phyloP scores from a whole-genome alignment of 2,113 vertebrate genomes.

The Microtus pennsylvanicus region DNA sequence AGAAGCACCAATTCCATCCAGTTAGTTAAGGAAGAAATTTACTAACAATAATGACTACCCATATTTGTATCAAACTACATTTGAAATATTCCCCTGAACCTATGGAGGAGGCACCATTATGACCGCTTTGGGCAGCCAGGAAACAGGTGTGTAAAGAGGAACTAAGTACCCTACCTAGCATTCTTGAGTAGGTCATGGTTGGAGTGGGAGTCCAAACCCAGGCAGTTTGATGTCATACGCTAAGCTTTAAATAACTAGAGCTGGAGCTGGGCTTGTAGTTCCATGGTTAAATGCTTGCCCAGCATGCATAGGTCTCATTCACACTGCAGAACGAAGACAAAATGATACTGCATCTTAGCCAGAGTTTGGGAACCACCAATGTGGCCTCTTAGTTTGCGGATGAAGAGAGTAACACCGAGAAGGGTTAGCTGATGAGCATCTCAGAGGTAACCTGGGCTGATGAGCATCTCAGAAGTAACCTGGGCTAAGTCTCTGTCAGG shows the following conservation, averaged over 20 bases:
- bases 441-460: background rate
- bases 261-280: background rate
- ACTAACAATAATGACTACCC: background rate
- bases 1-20: background rate
- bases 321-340: background rate
- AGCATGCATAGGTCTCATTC: background rate
- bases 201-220: background rate
- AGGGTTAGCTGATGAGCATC: background rate
- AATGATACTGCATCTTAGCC: background rate
- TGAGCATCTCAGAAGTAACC: background rate
- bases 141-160: background rate
- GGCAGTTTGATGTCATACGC: background rate
- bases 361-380: background rate
- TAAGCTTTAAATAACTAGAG: background rate
- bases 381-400: background rate
- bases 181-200: background rate
- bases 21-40: background rate
- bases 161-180: background rate
- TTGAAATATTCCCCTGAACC: background rate
- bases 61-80: background rate
- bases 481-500: background rate
- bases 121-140: background rate
- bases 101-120: background rate
- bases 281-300: background rate
- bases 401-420: background rate